Conservation (phyloP, 2,888 invertebrate genomes). For the Odontocolon sp. region DNA sequence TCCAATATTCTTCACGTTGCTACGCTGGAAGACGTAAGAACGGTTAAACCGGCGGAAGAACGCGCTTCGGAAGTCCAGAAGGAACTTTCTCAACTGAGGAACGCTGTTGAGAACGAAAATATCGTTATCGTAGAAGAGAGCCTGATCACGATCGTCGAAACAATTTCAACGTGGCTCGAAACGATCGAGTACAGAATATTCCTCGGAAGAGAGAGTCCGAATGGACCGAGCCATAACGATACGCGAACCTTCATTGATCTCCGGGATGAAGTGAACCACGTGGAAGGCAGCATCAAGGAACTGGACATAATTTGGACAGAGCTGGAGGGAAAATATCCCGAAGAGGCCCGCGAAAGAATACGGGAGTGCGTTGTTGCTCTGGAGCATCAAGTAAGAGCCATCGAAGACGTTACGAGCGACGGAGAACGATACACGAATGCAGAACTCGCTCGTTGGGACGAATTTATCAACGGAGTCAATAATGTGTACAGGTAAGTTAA, state of each 20-base stretch:
- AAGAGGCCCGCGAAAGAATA: slow-evolving; percentile 82
- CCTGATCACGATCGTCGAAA: slow-evolving; percentile 89
- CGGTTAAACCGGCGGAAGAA: slow-evolving; percentile 82
- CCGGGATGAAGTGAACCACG: slow-evolving; percentile 85
- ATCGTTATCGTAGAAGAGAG: slow-evolving; percentile 85
- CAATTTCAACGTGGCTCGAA: slow-evolving; percentile 92
- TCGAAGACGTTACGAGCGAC: slow-evolving; percentile 86
- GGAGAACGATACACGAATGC: slow-evolving; percentile 82
- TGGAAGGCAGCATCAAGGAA: slow-evolving; percentile 86
- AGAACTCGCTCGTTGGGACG: slow-evolving; percentile 87
- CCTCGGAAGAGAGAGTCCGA: slow-evolving; percentile 78
- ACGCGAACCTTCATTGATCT: slow-evolving; percentile 82
- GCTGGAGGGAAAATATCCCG: slow-evolving; percentile 72
- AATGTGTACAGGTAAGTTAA: slow-evolving; percentile 83
- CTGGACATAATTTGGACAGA: slow-evolving; percentile 84
- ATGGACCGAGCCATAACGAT: slow-evolving; percentile 69
- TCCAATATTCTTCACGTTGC: slow-evolving; percentile 85
- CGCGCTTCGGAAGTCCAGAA: slow-evolving; percentile 84
- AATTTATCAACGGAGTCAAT: slow-evolving; percentile 85
- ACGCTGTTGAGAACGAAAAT: slow-evolving; percentile 84
- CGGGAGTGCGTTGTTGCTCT: slow-evolving; percentile 84
- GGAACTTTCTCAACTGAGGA: slow-evolving; percentile 83
- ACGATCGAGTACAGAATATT: slow-evolving; percentile 91
- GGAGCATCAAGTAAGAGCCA: slow-evolving; percentile 86
- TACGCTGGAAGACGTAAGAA: slow-evolving; percentile 83